Evolutionary conservation across 37 sponge, comb jelly and placozoan species (phyloP).

Genomic region (Axinella damicornis): DNA sequence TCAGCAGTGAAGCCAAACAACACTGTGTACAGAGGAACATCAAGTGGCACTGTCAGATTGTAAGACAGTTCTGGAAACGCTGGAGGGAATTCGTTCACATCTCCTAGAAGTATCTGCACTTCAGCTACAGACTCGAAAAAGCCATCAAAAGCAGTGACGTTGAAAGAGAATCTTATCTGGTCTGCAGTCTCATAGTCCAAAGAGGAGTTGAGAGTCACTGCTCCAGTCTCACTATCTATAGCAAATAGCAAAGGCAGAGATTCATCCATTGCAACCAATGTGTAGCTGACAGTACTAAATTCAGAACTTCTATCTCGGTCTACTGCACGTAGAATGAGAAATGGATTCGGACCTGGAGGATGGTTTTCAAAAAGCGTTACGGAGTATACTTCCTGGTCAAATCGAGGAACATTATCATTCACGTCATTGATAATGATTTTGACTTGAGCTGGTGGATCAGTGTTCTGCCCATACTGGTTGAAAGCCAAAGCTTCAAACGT

Average conservation of each 20-base stretch:
- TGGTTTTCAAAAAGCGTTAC: conserved; percentile 31
- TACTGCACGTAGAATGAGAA: conserved; percentile 28
- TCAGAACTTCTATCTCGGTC: conserved; percentile 43
- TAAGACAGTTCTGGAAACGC: conserved; percentile 30
- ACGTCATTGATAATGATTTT: conserved; percentile 52
- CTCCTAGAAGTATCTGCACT: conserved; percentile 25
- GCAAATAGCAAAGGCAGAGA: background rate
- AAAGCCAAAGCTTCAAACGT: conserved; percentile 38
- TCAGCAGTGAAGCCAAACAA: conserved; percentile 28
- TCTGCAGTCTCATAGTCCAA: conserved; percentile 37
- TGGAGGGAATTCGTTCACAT: conserved; percentile 65
- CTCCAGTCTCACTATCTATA: conserved; percentile 30
- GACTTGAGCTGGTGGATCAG: conserved; percentile 34
- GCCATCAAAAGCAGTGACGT: conserved; percentile 49
- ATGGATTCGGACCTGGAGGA: background rate
- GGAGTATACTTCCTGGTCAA: conserved; percentile 42
- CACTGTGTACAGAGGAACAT: background rate
- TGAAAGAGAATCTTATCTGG: conserved; percentile 9
- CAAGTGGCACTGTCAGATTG: conserved; percentile 21
- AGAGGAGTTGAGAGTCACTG: conserved; percentile 2
- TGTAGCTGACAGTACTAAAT: conserved; percentile 11
- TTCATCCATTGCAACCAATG: conserved; percentile 23
- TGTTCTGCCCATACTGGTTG: conserved; percentile 46
- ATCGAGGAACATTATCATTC: conserved; percentile 55
- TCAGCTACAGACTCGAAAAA: background rate